A percentile compares a stretch with the other conserved stretches of the same genome.
Conservation (phyloP, 2,797 vertebrate species). For the Hydrophis major region DNA sequence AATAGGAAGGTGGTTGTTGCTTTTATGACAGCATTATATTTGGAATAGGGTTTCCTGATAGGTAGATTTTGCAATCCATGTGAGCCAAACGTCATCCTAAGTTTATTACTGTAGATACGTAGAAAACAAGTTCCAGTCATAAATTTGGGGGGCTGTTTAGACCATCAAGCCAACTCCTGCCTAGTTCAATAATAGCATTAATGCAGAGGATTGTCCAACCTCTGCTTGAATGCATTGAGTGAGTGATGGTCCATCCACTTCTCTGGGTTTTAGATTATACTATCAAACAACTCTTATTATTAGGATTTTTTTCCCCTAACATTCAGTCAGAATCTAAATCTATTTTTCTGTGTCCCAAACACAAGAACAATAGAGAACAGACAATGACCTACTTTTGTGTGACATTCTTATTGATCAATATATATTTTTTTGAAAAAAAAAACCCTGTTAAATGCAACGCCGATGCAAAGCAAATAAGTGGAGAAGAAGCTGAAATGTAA, state of each 20-base stretch:
- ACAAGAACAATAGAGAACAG: not conserved
- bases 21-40: not conserved
- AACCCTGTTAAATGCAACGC: not conserved
- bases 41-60: not conserved
- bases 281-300: not conserved
- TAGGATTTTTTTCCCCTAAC: not conserved
- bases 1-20: not conserved
- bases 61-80: not conserved
- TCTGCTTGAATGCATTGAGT: not conserved
- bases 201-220: not conserved
- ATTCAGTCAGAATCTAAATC: not conserved
- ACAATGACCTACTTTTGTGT: not conserved
- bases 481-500: not conserved
- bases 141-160: not conserved
- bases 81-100: not conserved
- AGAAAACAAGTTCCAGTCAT: not conserved
- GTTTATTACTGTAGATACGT: not conserved
- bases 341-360: not conserved
- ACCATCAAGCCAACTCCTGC: not conserved
- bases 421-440: not conserved
- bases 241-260: not conserved
- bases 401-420: not conserved
- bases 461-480: not conserved
- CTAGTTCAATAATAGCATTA: not conserved
- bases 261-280: not conserved